A percentile compares a stretch with the other conserved stretches of the same genome.
Evolutionary conservation across 2,797 vertebrate genomes (phyloP).

Genomic region (Kryptopterus vitreolus): DNA sequence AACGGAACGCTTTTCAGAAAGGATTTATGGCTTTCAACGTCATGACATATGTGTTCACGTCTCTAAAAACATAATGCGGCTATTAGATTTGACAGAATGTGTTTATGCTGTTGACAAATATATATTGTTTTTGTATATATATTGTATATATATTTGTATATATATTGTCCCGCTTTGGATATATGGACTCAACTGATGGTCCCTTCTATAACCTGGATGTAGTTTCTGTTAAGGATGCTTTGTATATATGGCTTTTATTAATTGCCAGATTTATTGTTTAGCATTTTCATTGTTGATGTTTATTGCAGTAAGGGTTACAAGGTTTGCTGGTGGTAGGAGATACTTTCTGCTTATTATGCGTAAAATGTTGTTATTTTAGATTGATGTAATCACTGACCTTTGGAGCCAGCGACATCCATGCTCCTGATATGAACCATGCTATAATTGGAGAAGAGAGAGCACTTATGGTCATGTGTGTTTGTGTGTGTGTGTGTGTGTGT

Average conservation of each 20-base stretch:
- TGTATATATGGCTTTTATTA: not conserved
- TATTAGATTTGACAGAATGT: not conserved
- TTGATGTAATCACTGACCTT: not conserved
- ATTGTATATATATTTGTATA: not conserved
- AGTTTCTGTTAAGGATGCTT: not conserved
- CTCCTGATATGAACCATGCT: not conserved
- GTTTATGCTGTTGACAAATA: not conserved
- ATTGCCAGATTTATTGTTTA: not conserved
- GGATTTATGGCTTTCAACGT: not conserved
- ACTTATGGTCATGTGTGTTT: not conserved
- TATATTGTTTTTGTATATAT: not conserved
- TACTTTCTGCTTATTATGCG: not conserved
- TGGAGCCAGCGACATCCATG: not conserved
- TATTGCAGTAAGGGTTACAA: not conserved
- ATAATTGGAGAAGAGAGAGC: not conserved
- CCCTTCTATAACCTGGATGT: not conserved
- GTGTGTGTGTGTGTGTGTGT: too few species aligned
- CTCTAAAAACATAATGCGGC: not conserved
- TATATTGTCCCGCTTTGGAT: not conserved
- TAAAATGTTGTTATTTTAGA: not conserved
- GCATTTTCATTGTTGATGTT: not conserved
- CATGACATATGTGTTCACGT: not conserved
- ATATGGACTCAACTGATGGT: not conserved
- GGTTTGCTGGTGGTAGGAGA: not conserved
- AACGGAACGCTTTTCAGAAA: constrained; percentile 24